A percentile compares a stretch with the other conserved stretches of the same genome.
These are phyloP conservation scores for Rhinogobius similis DNA, from an alignment of 2,113 vertebrate species.

Conservation along the genomic window DNA sequence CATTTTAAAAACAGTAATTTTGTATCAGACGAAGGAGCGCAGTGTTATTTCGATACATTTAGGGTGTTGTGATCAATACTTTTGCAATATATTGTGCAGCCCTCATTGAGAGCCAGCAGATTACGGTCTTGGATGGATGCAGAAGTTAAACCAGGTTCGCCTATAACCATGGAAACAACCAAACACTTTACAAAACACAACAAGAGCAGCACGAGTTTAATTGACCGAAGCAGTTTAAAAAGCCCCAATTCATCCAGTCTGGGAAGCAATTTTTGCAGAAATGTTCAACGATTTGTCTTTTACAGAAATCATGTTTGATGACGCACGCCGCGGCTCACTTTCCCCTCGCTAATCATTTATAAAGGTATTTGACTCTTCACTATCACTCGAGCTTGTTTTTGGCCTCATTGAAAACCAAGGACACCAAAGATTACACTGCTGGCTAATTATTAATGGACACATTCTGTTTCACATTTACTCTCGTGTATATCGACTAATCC, in stretches of 20 bases:
- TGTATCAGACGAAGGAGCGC: no score
- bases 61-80: no score
- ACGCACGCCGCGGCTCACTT: neutral
- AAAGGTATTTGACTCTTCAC: conserved; percentile 12
- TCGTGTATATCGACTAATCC: no score
- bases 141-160: conserved; percentile 2
- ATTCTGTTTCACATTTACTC: conserved; percentile 34
- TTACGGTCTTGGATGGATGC: no score
- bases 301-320: neutral
- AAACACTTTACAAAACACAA: conserved; percentile 67
- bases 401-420: conserved; percentile 39
- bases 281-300: conserved; percentile 1
- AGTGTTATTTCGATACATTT: no score
- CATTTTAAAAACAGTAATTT: no score
- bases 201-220: conserved; percentile 43
- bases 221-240: conserved; percentile 39
- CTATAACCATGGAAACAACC: conserved; percentile 71
- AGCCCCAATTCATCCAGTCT: neutral
- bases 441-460: conserved; percentile 55
- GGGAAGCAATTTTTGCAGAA: neutral
- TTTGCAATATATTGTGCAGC: no score
- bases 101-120: no score
- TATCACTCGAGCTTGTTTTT: conserved; percentile 17
- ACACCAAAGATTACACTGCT: conserved; percentile 26
- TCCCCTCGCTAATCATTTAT: conserved; percentile 47